These are phyloP conservation scores for Catocala nupta DNA, from an alignment of 2,888 invertebrate species.

Conservation along the genomic window DNA sequence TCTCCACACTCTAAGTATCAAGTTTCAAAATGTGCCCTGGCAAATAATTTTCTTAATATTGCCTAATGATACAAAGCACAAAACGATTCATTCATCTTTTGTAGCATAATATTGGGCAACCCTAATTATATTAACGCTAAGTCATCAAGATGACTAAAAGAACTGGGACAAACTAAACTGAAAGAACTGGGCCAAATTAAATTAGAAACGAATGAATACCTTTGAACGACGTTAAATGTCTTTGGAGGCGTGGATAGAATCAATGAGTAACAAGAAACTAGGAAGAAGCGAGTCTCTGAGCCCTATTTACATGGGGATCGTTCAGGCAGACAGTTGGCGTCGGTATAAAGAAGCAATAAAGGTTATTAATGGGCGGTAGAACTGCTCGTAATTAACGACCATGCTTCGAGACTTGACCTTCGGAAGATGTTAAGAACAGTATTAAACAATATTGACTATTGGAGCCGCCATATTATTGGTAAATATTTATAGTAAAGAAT, in stretches of 20 bases:
- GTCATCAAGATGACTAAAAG: not conserved
- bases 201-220: conserved; percentile 1
- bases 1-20: too few relatives aligned
- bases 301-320: conserved; percentile 34
- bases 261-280: conserved; percentile 20
- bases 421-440: conserved; percentile 14
- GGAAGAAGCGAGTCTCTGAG: conserved; percentile 28
- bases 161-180: not conserved
- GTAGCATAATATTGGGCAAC: not conserved
- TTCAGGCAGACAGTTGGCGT: conserved; percentile 33
- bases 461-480: not conserved
- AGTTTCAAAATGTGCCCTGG: too few relatives aligned
- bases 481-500: not conserved
- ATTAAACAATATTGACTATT: conserved; percentile 23
- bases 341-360: conserved; percentile 57
- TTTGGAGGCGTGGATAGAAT: too few relatives aligned
- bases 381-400: conserved; percentile 57
- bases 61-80: too few relatives aligned
- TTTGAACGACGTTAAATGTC: not conserved
- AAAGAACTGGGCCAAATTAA: not conserved
- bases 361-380: conserved; percentile 59
- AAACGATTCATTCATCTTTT: not conserved
- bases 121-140: not conserved
- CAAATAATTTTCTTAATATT: too few relatives aligned
- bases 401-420: conserved; percentile 24